phyloP scores from a whole-genome alignment of 2,888 invertebrate species.

The Apotomis turbidana region DNA sequence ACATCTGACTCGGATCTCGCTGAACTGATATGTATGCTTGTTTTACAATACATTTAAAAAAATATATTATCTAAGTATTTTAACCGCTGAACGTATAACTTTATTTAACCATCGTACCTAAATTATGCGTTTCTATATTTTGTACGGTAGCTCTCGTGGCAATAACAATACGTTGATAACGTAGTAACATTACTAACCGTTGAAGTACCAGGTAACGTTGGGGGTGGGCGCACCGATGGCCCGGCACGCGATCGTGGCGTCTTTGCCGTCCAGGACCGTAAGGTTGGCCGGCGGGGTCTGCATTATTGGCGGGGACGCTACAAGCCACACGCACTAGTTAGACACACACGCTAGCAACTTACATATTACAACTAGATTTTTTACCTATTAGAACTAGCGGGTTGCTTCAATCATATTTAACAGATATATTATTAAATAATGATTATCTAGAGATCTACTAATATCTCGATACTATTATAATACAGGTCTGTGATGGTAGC shows the following conservation, averaged over 20 bases:
- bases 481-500: too few species aligned
- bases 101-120: neutral
- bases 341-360: constrained; percentile 48
- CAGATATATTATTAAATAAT: neutral
- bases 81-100: neutral
- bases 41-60: too few species aligned
- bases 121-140: constrained; percentile 3
- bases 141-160: neutral
- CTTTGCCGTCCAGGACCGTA: constrained; percentile 96
- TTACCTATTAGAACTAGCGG: neutral
- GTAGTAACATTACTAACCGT: constrained; percentile 85
- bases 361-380: constrained; percentile 7
- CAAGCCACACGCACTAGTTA: constrained; percentile 78
- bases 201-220: constrained; percentile 95
- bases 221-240: constrained; percentile 96
- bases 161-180: constrained; percentile 28
- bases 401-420: constrained; percentile 3
- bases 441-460: too few species aligned
- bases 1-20: too few species aligned
- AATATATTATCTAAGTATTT: too few species aligned
- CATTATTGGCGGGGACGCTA: constrained; percentile 95
- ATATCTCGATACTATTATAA: too few species aligned
- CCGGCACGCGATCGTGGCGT: constrained; percentile 93
- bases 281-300: constrained; percentile 92
- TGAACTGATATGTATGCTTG: too few species aligned